These are phyloP conservation scores for Stenodema calcarata DNA, from an alignment of 2,888 invertebrate genomes.

Conservation along the genomic window DNA sequence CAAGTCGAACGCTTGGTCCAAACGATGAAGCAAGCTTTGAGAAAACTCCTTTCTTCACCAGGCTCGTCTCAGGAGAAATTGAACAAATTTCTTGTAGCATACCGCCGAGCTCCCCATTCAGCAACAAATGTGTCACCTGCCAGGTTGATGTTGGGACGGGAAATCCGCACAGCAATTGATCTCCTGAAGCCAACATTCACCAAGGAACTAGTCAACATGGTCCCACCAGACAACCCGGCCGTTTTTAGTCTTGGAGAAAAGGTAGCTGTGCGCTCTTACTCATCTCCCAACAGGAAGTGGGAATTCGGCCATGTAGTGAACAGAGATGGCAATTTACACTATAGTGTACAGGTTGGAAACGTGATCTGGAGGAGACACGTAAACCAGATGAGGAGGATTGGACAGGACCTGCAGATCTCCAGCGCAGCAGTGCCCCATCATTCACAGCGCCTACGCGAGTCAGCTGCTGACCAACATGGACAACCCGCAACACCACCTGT, in stretches of 20 bases:
- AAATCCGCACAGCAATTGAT: constrained; percentile 14
- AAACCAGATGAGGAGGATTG: not conserved
- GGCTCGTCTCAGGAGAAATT: not conserved
- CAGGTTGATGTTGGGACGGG: constrained; percentile 16
- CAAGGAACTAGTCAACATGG: not conserved
- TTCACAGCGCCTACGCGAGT: no score
- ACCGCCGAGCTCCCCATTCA: constrained; percentile 12
- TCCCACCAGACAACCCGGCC: not conserved
- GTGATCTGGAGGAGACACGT: not conserved
- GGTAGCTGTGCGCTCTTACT: not conserved
- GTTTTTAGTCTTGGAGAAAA: not conserved
- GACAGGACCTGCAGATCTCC: not conserved
- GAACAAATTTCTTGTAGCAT: constrained; percentile 5
- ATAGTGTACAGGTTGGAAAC: not conserved
- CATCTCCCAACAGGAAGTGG: not conserved
- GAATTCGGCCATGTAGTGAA: not conserved
- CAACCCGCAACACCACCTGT: no score
- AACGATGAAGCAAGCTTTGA: not conserved
- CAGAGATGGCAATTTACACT: not conserved
- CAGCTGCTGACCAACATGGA: no score
- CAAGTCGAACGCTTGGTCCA: constrained; percentile 1
- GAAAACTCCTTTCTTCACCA: not conserved
- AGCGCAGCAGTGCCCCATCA: no score
- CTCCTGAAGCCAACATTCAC: constrained; percentile 10
- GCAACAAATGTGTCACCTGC: constrained; percentile 9